Base-by-base conservation (phyloP, 2,888 invertebrate genomes). In the Nomada lathburiana region DNA sequence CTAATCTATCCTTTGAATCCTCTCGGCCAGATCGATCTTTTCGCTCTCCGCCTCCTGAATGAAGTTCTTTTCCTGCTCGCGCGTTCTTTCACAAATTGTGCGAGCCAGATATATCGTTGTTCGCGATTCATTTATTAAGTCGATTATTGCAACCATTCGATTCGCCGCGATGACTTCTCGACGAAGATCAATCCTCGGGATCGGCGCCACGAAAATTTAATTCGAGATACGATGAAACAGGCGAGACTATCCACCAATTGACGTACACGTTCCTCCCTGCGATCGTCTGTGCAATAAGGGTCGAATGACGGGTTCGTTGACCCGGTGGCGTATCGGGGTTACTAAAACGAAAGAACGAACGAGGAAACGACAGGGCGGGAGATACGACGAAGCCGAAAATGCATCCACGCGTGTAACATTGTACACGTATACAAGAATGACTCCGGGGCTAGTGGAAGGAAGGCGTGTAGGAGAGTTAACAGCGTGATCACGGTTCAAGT, bases 401-500 rank as follows among this genome's bases (percentile, higher is more conserved):
- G 18, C 13, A 47, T 42, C 36, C 4, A 29, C 16, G 42, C 23
- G 47, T 60, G 26, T 59, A 42, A n/a, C 70, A 18, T 26, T 67
- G 59, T 29, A 42, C 53, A 44, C 20, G 23, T 63, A 44, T 26
- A 26, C 16, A 70, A 13, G 26, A 68, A 74, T 78, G 79, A 76
- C 63, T 57, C 69, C 52, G 69, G 75, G 55, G 60, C 42, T 44
- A 52, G 42, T 16, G 29, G 42, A 62, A 64, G 47, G 26, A 59
- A 26, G 52, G 62, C 69, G 70, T 80, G 72, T 81, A 75, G 82
- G 76, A 86, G 86, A 85, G 89, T 90, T 90, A 90, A 91, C 90
- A 91, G 90, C 88, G 89, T 88, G 90, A 90, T 90, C 90, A 88
- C 86, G 87, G 89, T 90, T 90, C 90, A 87, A 90, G 89, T 85